Percentiles rank a stretch among this genome's conserved stretches.
phyloP scores from a whole-genome alignment of 2,797 vertebrate genomes.

The Euphonia xanthogaster region DNA sequence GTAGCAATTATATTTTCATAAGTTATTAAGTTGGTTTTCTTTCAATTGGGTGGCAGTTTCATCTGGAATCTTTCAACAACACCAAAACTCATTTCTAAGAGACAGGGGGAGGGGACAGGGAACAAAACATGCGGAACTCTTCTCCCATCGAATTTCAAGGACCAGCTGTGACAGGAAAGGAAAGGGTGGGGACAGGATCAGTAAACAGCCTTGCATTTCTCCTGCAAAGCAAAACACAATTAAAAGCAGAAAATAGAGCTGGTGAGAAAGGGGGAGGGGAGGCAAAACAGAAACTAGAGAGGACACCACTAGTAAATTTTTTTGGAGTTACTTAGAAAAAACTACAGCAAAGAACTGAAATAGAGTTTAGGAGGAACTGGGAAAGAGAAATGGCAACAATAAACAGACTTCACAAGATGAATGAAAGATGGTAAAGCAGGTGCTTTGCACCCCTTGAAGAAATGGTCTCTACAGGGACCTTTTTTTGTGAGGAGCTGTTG shows the following conservation, averaged over 20 bases:
- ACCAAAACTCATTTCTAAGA: neutral
- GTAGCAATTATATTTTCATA: neutral
- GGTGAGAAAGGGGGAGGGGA: neutral
- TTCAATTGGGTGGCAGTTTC: neutral
- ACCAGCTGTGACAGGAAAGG: neutral
- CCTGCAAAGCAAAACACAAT: neutral
- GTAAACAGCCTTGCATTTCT: conserved; percentile 20
- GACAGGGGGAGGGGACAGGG: fast-evolving
- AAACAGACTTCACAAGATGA: neutral
- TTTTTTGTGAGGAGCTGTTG: neutral
- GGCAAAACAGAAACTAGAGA: neutral
- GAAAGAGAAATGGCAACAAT: neutral
- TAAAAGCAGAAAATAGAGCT: neutral
- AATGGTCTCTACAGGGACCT: neutral
- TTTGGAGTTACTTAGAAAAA: neutral
- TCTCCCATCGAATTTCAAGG: neutral
- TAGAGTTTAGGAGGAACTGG: neutral
- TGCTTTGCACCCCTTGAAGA: neutral
- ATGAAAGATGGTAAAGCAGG: neutral
- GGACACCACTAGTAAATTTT: neutral
- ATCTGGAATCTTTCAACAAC: neutral
- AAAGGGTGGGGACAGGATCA: conserved; percentile 12
- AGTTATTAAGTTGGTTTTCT: neutral
- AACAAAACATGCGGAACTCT: neutral
- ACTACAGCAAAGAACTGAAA: neutral